Evolutionary conservation across 2,797 vertebrate species (phyloP).

Genomic region (Acestrorhynchus altus): DNA sequence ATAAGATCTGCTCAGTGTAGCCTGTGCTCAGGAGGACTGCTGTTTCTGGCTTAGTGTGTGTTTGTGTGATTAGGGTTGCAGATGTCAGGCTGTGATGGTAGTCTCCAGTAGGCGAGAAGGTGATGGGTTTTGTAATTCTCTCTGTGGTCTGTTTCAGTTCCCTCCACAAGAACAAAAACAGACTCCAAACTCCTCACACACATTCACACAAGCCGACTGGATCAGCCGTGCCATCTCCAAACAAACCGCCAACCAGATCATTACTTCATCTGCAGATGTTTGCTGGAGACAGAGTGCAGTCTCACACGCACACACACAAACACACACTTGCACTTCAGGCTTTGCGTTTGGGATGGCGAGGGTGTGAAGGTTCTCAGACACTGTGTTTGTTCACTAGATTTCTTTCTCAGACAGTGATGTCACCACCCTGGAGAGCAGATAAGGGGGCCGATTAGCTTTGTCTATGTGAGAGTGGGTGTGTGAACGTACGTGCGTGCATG

Average conservation of each 20-base stretch:
- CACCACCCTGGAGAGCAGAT: conserved; percentile 55
- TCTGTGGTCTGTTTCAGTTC: not conserved
- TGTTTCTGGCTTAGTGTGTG: not conserved
- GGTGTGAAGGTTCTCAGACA: conserved; percentile 48
- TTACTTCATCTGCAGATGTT: conserved; percentile 47
- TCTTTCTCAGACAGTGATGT: conserved; percentile 60
- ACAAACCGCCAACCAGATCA: conserved; percentile 46
- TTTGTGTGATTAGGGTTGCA: conserved; percentile 4
- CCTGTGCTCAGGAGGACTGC: conserved; percentile 1
- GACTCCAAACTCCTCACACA: not conserved
- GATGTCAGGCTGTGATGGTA: not conserved
- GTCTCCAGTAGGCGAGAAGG: not conserved
- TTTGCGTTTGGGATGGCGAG: conserved; percentile 36
- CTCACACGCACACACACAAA: conserved; percentile 11
- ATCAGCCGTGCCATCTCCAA: conserved; percentile 49
- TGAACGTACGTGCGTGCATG: not conserved
- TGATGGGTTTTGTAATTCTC: not conserved
- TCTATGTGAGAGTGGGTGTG: conserved; percentile 10
- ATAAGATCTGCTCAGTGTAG: conserved; percentile 24
- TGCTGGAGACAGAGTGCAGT: conserved; percentile 29
- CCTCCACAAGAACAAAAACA: not conserved
- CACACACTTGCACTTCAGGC: conserved; percentile 29
- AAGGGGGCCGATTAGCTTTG: conserved; percentile 52
- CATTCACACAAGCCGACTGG: conserved; percentile 25
- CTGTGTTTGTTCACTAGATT: conserved; percentile 55